These are phyloP conservation scores for Synergus japonicus DNA, from an alignment of 2,888 invertebrate genomes.

Conservation along the genomic window DNA sequence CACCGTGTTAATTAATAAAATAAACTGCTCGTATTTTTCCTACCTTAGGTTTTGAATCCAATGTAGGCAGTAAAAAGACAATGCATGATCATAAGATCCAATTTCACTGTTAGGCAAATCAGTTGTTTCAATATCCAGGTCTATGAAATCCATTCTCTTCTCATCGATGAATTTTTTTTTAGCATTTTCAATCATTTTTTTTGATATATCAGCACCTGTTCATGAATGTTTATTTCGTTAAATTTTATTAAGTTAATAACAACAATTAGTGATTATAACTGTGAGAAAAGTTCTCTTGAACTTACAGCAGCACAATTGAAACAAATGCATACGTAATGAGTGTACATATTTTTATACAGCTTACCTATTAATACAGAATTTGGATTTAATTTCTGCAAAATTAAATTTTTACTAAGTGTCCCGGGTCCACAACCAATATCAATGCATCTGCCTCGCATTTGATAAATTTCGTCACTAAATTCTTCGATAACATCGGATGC, in stretches of 20 bases:
- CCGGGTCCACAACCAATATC: constrained; percentile 90
- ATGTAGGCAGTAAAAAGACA: constrained; percentile 89
- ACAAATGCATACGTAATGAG: too few relatives aligned
- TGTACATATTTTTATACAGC: constrained; percentile 18
- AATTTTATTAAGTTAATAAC: too few relatives aligned
- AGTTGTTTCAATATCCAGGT: constrained; percentile 81
- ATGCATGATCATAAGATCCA: constrained; percentile 82
- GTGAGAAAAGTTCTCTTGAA: too few relatives aligned
- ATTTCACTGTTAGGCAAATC: constrained; percentile 78
- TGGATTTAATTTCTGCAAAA: constrained; percentile 82
- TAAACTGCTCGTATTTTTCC: constrained; percentile 45
- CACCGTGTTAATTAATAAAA: too few relatives aligned
- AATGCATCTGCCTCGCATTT: constrained; percentile 72
- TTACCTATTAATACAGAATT: constrained; percentile 77
- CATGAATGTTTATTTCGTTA: neutral
- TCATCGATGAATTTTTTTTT: constrained; percentile 78
- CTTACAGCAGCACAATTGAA: too few relatives aligned
- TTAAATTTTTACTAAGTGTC: constrained; percentile 82
- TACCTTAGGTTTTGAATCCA: constrained; percentile 88
- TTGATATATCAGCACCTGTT: constrained; percentile 85
- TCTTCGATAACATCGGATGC: constrained; percentile 83
- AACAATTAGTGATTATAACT: too few relatives aligned
- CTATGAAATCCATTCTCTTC: constrained; percentile 77
- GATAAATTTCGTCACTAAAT: constrained; percentile 77
- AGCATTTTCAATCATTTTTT: constrained; percentile 85